Percentiles rank a stretch among this genome's conserved stretches.
Conservation (phyloP, 2,113 vertebrate species). For the Pomatorhinus ruficollis region DNA sequence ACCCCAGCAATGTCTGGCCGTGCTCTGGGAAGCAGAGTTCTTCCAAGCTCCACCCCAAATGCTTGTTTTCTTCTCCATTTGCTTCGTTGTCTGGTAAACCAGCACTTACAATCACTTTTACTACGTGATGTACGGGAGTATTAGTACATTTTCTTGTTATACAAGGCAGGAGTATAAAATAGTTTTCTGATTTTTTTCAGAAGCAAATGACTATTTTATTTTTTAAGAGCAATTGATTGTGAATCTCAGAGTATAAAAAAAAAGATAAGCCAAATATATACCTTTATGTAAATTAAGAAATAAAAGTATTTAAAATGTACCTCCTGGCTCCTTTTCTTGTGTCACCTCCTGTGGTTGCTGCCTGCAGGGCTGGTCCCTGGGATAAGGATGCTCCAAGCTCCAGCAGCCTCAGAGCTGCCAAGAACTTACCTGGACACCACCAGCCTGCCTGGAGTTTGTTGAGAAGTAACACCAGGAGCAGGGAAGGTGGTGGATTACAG, state of each 20-base stretch:
- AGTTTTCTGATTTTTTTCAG: slow-evolving; percentile 94
- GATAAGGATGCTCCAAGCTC: background rate
- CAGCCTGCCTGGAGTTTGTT: background rate
- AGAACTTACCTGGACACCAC: background rate
- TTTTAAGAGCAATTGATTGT: slow-evolving; percentile 91
- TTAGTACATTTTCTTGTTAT: slow-evolving; percentile 92
- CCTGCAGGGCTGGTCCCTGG: background rate
- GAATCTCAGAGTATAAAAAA: slow-evolving; percentile 81
- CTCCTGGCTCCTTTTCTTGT: background rate
- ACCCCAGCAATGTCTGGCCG: background rate
- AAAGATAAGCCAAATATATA: slow-evolving; percentile 85
- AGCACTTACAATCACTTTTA: slow-evolving; percentile 62
- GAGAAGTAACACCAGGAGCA: background rate
- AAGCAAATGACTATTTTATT: slow-evolving; percentile 93
- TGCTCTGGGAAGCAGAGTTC: background rate
- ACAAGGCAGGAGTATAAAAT: slow-evolving; percentile 93
- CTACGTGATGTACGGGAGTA: slow-evolving; percentile 65
- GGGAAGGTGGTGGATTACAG: background rate
- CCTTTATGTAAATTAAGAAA: slow-evolving; percentile 95
- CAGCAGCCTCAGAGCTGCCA: background rate
- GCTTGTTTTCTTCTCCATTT: background rate
- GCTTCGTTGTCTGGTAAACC: slow-evolving; percentile 43
- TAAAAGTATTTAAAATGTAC: slow-evolving; percentile 87
- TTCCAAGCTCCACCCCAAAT: background rate
- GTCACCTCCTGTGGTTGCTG: background rate